A percentile compares a stretch with the other conserved stretches of the same genome.
phyloP scores from a whole-genome alignment of 1,140 invertebrate species.

The Rhagoletis zephyria region DNA sequence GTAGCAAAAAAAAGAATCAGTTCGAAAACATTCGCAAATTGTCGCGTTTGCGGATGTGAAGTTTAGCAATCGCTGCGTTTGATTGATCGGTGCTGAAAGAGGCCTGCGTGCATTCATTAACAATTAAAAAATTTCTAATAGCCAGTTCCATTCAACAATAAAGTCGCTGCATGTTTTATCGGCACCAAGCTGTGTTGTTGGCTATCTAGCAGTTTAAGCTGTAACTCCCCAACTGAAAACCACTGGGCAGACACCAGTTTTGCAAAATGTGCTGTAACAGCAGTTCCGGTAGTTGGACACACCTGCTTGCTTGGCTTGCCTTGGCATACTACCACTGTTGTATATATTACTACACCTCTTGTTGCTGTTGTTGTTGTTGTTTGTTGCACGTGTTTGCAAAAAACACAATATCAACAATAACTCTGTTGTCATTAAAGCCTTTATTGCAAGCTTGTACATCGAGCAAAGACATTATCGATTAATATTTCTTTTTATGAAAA shows the following conservation, averaged over 20 bases:
- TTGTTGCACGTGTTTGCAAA: slow-evolving; percentile 40
- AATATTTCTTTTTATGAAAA: slow-evolving; percentile 38
- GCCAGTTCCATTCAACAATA: slow-evolving; percentile 17
- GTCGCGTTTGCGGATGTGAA: slow-evolving; percentile 21
- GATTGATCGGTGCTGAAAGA: slow-evolving; percentile 26
- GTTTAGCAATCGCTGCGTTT: slow-evolving; percentile 20
- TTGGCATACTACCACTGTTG: not conserved
- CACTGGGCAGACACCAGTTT: not conserved
- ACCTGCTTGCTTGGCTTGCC: not conserved
- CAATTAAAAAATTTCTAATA: slow-evolving; percentile 24
- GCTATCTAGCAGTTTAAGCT: not conserved
- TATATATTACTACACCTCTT: not conserved
- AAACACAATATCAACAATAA: slow-evolving; percentile 6
- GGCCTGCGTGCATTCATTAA: slow-evolving; percentile 16
- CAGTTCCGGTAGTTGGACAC: slow-evolving; percentile 37
- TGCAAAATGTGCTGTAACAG: not conserved
- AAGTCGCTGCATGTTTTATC: not conserved
- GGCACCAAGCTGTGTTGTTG: not conserved
- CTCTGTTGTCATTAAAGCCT: not conserved
- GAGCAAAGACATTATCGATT: not conserved
- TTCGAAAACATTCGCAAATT: not conserved
- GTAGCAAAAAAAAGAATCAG: not conserved
- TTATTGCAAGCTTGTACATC: not conserved
- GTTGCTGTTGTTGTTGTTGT: not conserved
- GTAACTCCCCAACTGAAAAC: not conserved